Base-by-base conservation (phyloP, 1,140 invertebrate genomes). In the Asbolus verrucosus region DNA sequence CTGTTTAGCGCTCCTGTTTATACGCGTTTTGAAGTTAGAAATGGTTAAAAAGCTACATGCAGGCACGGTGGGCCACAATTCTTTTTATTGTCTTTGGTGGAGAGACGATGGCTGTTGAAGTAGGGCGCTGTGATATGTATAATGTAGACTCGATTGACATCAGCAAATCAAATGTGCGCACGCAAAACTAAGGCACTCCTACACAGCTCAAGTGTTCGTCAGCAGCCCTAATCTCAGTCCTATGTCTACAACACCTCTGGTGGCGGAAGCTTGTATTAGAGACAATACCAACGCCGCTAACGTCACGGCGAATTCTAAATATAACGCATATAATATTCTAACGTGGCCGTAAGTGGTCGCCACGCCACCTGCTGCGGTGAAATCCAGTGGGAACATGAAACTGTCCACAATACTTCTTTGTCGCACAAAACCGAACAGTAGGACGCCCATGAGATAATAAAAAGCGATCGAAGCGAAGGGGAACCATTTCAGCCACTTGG, bases 331-430 rank as follows among this genome's bases (percentile, higher is more conserved):
- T 1, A 87, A 76, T n/a, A 90, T 82, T 36, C 89, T 81, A 4
- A 90, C 81, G 41, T 85, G 78, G 11, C 84, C 86, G 11, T 84
- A 80, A 30, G 87, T 88, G 4, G 82, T 84, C 14, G 87, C 87
- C 4, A 90, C 84, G 21, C 88, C 88, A 31, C 89, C 89, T 1
- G 86, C 87, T 1, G 88, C 88, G 1, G 89, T 90, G 70, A 91
- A 91, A 75, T 90, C 88, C 66, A 90, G 74, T 1, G 89, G 89
- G 77, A 90, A 91, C 73, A 90, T 81, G 4, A 88, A 74, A 70
- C 84, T 83, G n/a, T 87, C 85, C 2, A 85, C 78, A 1, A 86
- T 76, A 6, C 83, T 80, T 61, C 85, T 83, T 15, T 81, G 72
- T 65, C 89, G 81, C 3, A 84, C 80, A 3, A 87, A 80, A 2